phyloP scores from a whole-genome alignment of 2,888 invertebrate species.

The Monopis laevigella region DNA sequence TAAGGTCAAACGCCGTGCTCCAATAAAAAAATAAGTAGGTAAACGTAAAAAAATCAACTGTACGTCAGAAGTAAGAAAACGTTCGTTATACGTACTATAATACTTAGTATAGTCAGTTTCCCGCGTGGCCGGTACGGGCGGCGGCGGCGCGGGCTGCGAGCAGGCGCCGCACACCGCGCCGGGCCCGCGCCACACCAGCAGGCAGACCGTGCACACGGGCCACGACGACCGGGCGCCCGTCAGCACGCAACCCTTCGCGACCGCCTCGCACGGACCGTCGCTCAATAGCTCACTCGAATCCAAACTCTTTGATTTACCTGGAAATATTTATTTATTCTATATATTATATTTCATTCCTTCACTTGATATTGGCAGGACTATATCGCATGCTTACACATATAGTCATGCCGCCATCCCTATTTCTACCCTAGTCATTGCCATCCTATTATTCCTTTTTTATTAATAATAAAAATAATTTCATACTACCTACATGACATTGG shows the following conservation, averaged over 20 bases:
- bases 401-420: too few species aligned
- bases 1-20: too few species aligned
- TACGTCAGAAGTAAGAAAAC: constrained; percentile 48
- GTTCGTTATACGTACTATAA: constrained; percentile 64
- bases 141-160: constrained; percentile 19
- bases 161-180: constrained; percentile 29
- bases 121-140: constrained; percentile 25
- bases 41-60: too few species aligned
- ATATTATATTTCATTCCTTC: too few species aligned
- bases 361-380: too few species aligned
- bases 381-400: too few species aligned
- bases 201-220: constrained; percentile 33
- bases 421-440: too few species aligned
- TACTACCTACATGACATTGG: too few species aligned
- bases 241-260: constrained; percentile 25
- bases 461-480: too few species aligned
- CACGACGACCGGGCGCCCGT: constrained; percentile 26
- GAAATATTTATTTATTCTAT: too few species aligned
- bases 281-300: constrained; percentile 83
- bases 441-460: too few species aligned
- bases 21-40: too few species aligned
- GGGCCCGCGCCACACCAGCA: constrained; percentile 31
- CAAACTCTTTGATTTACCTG: constrained; percentile 83
- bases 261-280: constrained; percentile 36
- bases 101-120: constrained; percentile 67